Base-by-base conservation (phyloP, 2,113 vertebrate species). In the Gobius niger region DNA sequence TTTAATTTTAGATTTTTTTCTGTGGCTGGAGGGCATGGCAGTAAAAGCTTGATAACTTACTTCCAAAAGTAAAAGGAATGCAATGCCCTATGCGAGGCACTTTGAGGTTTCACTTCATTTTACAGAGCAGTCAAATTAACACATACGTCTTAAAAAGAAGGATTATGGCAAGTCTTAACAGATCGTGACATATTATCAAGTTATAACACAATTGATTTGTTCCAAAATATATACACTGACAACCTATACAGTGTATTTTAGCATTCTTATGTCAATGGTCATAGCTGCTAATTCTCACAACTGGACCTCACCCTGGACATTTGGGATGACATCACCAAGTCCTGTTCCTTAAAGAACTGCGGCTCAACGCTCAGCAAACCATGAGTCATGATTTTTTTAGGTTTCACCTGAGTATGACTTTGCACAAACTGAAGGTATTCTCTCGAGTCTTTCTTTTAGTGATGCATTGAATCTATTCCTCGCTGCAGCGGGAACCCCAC, bases 1-100 rank as follows among this genome's bases (percentile, higher is more conserved):
- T 90, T 73, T 65, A 68, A 77, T 71, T 82, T 72, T 44, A 75
- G 46, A 79, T 72, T 73, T 70, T 73, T 73, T 47, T 44, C 14
- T 49, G 1, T 13, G 19, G 56, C 78, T 59, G 7, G 1, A 53
- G 60, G 80, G 44, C 62, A 52, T 62, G 19, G 68, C 67, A 67
- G 50, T 54, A 4, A 79, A 68, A 12, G 0, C 7, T 49, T 77
- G 68, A 83, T 79, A 67, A 72, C 60, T 77, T 41, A 64, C 15
- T 74, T 63, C 42, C 42, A 42, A 65, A 63, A 72, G n/a, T 44
- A 44, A 60, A 42, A 50, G n/a, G 4, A 68, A 63, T 24, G 16
- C 6, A 66, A 71, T 57, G 7, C 67, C 41, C 76, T 82, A 72
- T 67, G 56, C 59, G 42, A 64, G 76, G 50, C 34, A 63, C 52